phyloP scores from a whole-genome alignment of 2,888 invertebrate genomes.

The Entomobrya multifasciata region DNA sequence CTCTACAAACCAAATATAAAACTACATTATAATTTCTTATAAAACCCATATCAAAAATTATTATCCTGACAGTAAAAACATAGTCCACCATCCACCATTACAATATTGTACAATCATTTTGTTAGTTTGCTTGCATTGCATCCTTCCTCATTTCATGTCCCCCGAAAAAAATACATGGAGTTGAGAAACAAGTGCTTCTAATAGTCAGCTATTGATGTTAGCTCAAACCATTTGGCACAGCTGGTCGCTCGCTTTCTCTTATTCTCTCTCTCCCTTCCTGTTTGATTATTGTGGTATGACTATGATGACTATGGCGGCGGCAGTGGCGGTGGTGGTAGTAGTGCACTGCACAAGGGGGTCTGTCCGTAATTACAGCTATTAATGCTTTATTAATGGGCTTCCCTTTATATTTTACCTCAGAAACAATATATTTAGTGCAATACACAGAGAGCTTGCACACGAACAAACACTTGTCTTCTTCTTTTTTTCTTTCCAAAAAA shows the following conservation, averaged over 20 bases:
- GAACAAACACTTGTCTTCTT: conserved; percentile 55
- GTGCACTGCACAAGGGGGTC: conserved; percentile 57
- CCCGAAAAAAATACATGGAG: too few species aligned
- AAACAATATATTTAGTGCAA: too few species aligned
- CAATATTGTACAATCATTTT: too few species aligned
- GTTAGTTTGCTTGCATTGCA: too few species aligned
- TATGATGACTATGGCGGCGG: neutral
- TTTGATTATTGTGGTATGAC: conserved; percentile 50
- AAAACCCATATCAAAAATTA: too few species aligned
- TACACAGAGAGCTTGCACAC: too few species aligned
- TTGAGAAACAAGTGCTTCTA: conserved; percentile 56
- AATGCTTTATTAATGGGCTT: conserved; percentile 74
- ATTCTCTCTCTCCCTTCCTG: neutral
- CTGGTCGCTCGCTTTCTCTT: conserved; percentile 53
- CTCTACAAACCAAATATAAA: too few species aligned
- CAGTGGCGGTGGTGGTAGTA: neutral
- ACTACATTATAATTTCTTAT: too few species aligned
- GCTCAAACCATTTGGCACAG: conserved; percentile 62
- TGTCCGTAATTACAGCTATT: conserved; percentile 75
- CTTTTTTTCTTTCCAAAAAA: conserved; percentile 11
- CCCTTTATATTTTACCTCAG: conserved; percentile 53
- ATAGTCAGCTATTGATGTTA: conserved; percentile 57
- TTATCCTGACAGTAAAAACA: too few species aligned
- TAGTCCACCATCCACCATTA: too few species aligned
- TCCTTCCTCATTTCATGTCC: too few species aligned